Base-by-base conservation (phyloP, 2,113 vertebrate species). In the Spea multiplicata region DNA sequence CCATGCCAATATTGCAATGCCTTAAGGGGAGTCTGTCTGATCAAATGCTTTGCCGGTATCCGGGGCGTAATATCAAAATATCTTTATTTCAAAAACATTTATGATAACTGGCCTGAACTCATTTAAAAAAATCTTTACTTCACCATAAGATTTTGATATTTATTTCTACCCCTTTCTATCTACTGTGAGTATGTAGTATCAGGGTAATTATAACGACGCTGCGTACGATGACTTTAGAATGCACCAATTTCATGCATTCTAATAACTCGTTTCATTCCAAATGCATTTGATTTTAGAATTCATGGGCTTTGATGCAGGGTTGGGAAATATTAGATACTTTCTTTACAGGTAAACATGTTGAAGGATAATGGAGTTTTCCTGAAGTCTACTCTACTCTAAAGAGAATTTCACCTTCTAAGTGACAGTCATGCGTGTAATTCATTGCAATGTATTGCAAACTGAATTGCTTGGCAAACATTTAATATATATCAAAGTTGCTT, bases 251-350 rank as follows among this genome's bases (percentile, higher is more conserved):
- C 49, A 17, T 61, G 64, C 61, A 66, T 52, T 78, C 48, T 72
- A 78, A 72, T 72, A 47, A 72, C 48, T 10, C 59, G 53, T 47
- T 47, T 72, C 76, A 78, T 55, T 78, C 5, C 14, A 72, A 78
- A 78, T 78, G 76, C 69, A 72, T 72, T 72, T 53, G 68, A 78
- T 66, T 78, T 64, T 44, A 71, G 76, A 78, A 72, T 78, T 72
- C 76, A 72, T 66, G 49, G 59, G 59, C 46, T 72, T 66, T 78
- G 65, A 78, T 48, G 9, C 59, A 55, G 69, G 49, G 61, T 61
- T 72, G 76, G 65, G 69, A 78, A 72, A 71, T 78, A 59, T 78
- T 69, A 78, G 69, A 59, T 72, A 71, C 71, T 72, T 52, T 71
- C 76, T 72, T 78, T 72, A 72, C 50, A 62, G 69, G 72, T 72